phyloP scores from a whole-genome alignment of 2,113 vertebrate species.

The Sula dactylatra region DNA sequence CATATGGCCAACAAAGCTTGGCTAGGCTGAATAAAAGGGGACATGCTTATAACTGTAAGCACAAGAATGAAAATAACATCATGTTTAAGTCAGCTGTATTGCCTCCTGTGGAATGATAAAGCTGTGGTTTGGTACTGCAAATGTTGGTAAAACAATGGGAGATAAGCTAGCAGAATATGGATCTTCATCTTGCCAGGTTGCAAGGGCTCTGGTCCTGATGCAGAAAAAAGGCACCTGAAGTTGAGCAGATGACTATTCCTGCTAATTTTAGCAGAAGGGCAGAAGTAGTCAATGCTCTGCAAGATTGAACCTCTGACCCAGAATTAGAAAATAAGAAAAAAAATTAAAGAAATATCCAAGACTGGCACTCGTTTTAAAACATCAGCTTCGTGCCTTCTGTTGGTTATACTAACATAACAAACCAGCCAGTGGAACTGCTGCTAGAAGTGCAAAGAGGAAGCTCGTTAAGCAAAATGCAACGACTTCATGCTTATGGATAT shows the following conservation, averaged over 20 bases:
- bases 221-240: background rate
- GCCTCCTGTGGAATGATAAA: background rate
- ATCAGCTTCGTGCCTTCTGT: background rate
- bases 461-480: background rate
- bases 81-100: background rate
- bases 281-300: background rate
- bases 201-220: background rate
- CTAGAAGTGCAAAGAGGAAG: background rate
- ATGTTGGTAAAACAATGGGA: background rate
- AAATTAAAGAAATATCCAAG: background rate
- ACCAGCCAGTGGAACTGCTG: background rate
- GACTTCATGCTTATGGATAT: background rate
- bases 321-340: background rate
- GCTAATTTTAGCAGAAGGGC: background rate
- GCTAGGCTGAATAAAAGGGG: background rate
- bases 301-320: background rate
- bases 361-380: background rate
- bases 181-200: fast-evolving
- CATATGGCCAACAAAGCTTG: background rate
- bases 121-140: background rate
- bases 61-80: background rate
- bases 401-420: background rate
- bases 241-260: background rate
- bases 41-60: background rate
- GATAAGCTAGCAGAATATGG: background rate